Evolutionary conservation across 1,140 invertebrate genomes (phyloP).

Genomic region (Pinna nobilis): DNA sequence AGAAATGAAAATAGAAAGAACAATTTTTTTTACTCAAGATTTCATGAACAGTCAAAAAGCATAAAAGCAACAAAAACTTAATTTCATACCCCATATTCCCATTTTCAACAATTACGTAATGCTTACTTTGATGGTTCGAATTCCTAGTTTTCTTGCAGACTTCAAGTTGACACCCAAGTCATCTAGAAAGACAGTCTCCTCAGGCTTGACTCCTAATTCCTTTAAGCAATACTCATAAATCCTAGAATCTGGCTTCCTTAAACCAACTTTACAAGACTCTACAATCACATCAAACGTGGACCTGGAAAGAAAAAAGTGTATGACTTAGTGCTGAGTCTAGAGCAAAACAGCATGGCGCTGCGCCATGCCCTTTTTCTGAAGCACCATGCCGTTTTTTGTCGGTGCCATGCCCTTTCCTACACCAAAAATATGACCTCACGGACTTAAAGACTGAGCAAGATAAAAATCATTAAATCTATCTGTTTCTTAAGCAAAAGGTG

Average conservation of each 20-base stretch:
- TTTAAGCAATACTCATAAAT: constrained; percentile 70
- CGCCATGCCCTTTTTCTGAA: too few relatives aligned
- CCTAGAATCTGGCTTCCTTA: constrained; percentile 71
- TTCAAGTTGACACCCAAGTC: constrained; percentile 74
- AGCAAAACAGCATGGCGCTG: too few relatives aligned
- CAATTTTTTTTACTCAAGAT: neutral
- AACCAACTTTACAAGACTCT: constrained; percentile 72
- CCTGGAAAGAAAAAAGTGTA: neutral
- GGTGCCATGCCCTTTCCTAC: too few relatives aligned
- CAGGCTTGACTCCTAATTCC: constrained; percentile 61
- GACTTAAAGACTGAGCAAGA: too few relatives aligned
- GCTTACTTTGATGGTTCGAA: constrained; percentile 73
- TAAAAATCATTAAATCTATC: too few relatives aligned
- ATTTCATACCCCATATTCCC: too few relatives aligned
- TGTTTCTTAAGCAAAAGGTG: too few relatives aligned
- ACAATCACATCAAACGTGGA: constrained; percentile 55
- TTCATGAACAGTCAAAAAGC: neutral
- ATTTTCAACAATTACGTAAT: too few relatives aligned
- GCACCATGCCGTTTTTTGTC: too few relatives aligned
- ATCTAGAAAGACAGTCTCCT: constrained; percentile 73
- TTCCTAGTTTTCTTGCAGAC: constrained; percentile 69
- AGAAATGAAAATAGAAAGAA: too few relatives aligned
- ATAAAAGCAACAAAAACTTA: neutral
- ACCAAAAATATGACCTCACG: too few relatives aligned
- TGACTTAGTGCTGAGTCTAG: too few relatives aligned